phyloP scores from a whole-genome alignment of 2,113 vertebrate genomes.

The Gila orcuttii region DNA sequence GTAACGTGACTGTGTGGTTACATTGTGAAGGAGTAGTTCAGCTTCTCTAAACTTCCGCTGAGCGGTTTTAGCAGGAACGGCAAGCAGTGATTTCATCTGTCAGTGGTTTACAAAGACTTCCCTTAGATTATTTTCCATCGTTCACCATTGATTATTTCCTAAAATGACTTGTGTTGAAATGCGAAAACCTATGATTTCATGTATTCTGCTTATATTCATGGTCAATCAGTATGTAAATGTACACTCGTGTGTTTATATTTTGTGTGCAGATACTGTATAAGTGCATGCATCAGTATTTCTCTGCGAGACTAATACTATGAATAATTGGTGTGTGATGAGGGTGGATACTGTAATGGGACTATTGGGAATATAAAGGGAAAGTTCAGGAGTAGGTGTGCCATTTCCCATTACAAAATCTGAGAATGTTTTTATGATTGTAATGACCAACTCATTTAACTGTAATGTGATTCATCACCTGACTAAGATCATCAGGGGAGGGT shows the following conservation, averaged over 20 bases:
- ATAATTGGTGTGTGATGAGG: slow-evolving; percentile 5
- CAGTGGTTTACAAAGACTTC: slow-evolving; percentile 27
- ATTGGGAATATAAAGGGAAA: slow-evolving; percentile 14
- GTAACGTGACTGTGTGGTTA: slow-evolving; percentile 7
- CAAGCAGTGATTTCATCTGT: slow-evolving; percentile 16
- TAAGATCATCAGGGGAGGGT: not conserved
- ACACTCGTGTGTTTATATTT: slow-evolving; percentile 17
- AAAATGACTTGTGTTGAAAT: slow-evolving; percentile 13
- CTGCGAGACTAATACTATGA: not conserved
- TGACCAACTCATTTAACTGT: not conserved
- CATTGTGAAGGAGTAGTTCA: not conserved
- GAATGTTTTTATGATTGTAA: not conserved
- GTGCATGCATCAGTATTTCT: not conserved
- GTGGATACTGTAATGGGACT: slow-evolving; percentile 28
- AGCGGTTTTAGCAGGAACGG: slow-evolving; percentile 9
- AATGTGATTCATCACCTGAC: not conserved
- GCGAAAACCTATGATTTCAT: slow-evolving; percentile 28
- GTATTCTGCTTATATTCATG: not conserved
- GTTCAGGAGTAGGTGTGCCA: not conserved
- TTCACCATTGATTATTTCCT: slow-evolving; percentile 38
- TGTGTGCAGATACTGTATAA: not conserved
- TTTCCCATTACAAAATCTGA: not conserved
- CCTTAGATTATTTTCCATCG: slow-evolving; percentile 37
- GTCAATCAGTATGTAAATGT: not conserved
- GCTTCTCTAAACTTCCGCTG: not conserved